Base-by-base conservation (phyloP, 1,140 invertebrate genomes). In the Bombus waltoni region DNA sequence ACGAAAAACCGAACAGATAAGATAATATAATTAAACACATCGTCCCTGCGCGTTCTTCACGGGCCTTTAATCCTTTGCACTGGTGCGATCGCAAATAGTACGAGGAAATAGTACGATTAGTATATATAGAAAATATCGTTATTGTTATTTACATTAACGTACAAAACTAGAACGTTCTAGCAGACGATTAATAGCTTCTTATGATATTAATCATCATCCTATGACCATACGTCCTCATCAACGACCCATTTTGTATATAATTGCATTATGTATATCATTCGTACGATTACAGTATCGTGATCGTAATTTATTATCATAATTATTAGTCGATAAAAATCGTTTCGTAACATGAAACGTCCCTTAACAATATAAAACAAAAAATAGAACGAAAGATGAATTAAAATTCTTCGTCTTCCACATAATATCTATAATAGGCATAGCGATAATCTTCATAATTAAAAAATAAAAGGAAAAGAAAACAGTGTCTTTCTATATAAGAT, bases 161-260 rank as follows among this genome's bases (percentile, higher is more conserved):
- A 85, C 84, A 85, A 85, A 85, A 85, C 79, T 85, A 85, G 71
- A 85, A 85, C 70, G 71, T 66, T 81, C 78, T 81, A 66, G 72
- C 40, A 22, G 44, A 70, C 32, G 35, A 47, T 80, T 62, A 77
- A 28, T 77, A 77, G 28, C 38, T 28, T n/a, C 32, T 2, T 22
- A 42, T 38, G 2, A 35, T 35, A 32, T 79, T 79, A 79, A 79
- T 47, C 42, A 4, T 73, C 71, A 13, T 72, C 11, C 11, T n/a
- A 40, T 25, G 40, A 28, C 15, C 18, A 53, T 53, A 53, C 18
- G 47, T 53, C 47, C 70, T 38, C 18, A 35, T 42, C 18, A 18
- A 32, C 6, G 9, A 40, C 6, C 25, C 42, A 42, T 44, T 32
- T 57, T 38, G 25, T 57, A 35, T 13, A 57, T 75, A 57, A 35